phyloP scores from a whole-genome alignment of 2,888 invertebrate genomes.

The Coronaproctus castanopsis region DNA sequence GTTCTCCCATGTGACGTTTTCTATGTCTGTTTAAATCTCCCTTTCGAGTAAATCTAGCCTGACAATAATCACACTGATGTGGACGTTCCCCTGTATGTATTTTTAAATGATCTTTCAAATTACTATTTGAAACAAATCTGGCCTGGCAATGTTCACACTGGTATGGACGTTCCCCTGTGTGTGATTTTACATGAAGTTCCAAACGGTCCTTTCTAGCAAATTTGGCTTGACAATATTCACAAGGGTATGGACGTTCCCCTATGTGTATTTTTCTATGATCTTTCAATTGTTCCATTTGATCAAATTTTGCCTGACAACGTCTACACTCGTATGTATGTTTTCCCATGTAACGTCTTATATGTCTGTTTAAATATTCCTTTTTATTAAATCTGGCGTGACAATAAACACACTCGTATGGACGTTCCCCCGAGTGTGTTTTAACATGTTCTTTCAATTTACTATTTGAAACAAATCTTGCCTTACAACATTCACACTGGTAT shows the following conservation, averaged over 20 bases:
- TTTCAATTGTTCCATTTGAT: not conserved
- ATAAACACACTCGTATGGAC: not conserved
- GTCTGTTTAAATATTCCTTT: not conserved
- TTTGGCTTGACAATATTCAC: not conserved
- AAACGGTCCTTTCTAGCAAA: not conserved
- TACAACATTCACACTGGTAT: not conserved
- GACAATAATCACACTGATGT: not conserved
- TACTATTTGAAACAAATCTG: not conserved
- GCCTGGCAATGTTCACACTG: not conserved
- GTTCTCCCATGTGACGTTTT: not conserved
- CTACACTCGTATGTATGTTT: not conserved
- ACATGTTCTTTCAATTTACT: not conserved
- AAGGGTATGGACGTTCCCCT: not conserved
- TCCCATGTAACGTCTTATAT: not conserved
- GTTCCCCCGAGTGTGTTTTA: not conserved
- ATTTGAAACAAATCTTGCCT: not conserved
- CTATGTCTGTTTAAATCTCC: not conserved
- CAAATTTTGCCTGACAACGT: not conserved
- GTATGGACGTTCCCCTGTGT: not conserved
- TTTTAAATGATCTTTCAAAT: not conserved
- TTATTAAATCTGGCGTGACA: not conserved
- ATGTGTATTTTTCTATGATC: not conserved
- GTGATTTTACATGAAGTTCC: not conserved
- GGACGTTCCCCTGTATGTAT: not conserved
- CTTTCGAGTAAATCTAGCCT: not conserved